Evolutionary conservation across 2,888 invertebrate species (phyloP).

Genomic region (Polyommatus icarus): DNA sequence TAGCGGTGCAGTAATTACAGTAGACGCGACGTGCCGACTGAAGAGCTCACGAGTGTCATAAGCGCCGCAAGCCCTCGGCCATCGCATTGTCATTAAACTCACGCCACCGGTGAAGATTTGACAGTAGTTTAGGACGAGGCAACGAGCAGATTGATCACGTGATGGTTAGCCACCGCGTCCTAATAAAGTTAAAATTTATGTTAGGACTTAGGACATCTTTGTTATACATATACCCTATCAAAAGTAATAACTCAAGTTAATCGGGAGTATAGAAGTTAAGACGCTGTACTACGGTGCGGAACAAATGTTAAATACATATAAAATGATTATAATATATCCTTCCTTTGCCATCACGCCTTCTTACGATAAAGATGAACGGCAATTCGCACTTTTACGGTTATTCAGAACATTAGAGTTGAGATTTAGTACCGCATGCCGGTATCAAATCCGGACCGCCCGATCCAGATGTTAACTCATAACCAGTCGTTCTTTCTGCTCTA

Average conservation of each 20-base stretch:
- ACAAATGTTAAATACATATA: no score
- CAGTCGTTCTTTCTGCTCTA: not conserved
- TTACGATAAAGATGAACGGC: not conserved
- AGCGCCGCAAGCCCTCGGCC: conserved; percentile 2
- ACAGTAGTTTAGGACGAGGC: not conserved
- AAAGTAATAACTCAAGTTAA: no score
- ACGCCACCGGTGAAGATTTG: not conserved
- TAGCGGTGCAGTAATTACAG: not conserved
- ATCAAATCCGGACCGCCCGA: not conserved
- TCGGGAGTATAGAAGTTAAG: no score
- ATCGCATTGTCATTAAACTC: not conserved
- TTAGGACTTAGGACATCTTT: no score
- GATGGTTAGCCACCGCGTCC: not conserved
- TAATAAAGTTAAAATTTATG: no score
- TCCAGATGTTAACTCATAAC: not conserved
- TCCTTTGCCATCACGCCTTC: not conserved
- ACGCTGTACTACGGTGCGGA: no score
- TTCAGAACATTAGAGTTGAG: not conserved
- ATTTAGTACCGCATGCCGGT: not conserved
- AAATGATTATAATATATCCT: not conserved
- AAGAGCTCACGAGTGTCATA: conserved; percentile 5
- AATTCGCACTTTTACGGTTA: not conserved
- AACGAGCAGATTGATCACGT: not conserved
- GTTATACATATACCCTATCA: no score
- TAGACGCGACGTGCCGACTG: not conserved